Conservation (phyloP, 2,113 vertebrate species). For the Reinhardtius hippoglossoides region DNA sequence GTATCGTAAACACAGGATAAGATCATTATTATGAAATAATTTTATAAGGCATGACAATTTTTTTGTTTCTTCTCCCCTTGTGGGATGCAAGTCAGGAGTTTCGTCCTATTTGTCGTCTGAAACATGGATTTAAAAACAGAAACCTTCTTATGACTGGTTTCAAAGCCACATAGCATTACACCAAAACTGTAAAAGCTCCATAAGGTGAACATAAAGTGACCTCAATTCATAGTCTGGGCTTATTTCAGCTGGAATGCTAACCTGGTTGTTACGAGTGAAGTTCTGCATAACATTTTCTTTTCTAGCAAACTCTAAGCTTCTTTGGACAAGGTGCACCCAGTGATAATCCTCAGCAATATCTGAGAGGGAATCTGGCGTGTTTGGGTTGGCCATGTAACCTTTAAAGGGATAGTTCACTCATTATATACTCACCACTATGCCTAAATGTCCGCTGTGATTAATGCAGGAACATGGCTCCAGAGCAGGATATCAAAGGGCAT, state of each 20-base stretch:
- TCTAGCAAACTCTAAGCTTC: slow-evolving; percentile 51
- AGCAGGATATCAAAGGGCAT: too few relatives aligned
- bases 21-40: neutral
- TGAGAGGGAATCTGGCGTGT: slow-evolving; percentile 21
- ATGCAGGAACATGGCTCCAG: neutral
- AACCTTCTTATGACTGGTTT: neutral
- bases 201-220: neutral
- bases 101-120: neutral
- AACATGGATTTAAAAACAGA: neutral
- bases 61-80: neutral
- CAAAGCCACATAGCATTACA: neutral
- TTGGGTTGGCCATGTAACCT: slow-evolving; percentile 4
- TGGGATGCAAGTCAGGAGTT: neutral
- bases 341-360: slow-evolving; percentile 40
- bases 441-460: neutral
- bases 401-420: neutral
- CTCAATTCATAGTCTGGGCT: slow-evolving; percentile 19
- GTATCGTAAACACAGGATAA: neutral
- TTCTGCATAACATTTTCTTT: slow-evolving; percentile 39
- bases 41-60: neutral
- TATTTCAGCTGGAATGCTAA: slow-evolving; percentile 24
- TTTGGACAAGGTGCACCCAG: slow-evolving; percentile 44
- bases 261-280: slow-evolving; percentile 32
- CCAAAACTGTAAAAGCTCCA: neutral
- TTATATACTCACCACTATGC: too few relatives aligned